Evolutionary conservation across 2,113 vertebrate genomes (phyloP).

Genomic region (Astur gentilis): DNA sequence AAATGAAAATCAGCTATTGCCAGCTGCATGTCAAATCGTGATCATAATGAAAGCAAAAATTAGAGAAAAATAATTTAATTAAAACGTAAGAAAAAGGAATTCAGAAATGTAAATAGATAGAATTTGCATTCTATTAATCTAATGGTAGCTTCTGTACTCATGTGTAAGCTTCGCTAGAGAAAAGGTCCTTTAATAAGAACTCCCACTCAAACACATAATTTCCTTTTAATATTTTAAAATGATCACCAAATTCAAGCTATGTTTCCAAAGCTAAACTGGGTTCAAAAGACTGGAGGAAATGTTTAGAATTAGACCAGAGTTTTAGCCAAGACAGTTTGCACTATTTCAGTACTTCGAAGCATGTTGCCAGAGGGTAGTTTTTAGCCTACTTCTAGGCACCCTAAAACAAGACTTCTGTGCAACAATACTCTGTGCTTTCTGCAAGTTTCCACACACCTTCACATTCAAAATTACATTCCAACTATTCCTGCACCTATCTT

Average conservation of each 20-base stretch:
- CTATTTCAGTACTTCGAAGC: background rate
- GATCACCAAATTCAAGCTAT: background rate
- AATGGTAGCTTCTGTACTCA: background rate
- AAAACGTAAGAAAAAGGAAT: background rate
- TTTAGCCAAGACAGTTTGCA: background rate
- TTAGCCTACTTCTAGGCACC: background rate
- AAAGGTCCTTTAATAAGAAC: background rate
- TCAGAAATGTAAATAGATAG: background rate
- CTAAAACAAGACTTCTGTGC: background rate
- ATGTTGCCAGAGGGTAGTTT: background rate
- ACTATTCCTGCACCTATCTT: background rate
- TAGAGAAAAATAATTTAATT: background rate
- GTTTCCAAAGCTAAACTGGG: background rate
- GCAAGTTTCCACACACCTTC: background rate
- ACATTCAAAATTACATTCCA: background rate
- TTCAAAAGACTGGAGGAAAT: background rate
- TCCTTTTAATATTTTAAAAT: background rate
- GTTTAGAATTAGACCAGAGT: background rate
- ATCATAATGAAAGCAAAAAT: background rate
- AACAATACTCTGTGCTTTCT: background rate
- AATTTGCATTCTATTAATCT: background rate
- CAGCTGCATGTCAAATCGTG: background rate
- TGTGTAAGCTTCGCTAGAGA: background rate
- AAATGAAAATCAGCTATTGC: background rate
- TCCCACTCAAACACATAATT: background rate